These are phyloP conservation scores for Drosophila percnosoma DNA, from an alignment of 2,888 invertebrate genomes.

Conservation along the genomic window DNA sequence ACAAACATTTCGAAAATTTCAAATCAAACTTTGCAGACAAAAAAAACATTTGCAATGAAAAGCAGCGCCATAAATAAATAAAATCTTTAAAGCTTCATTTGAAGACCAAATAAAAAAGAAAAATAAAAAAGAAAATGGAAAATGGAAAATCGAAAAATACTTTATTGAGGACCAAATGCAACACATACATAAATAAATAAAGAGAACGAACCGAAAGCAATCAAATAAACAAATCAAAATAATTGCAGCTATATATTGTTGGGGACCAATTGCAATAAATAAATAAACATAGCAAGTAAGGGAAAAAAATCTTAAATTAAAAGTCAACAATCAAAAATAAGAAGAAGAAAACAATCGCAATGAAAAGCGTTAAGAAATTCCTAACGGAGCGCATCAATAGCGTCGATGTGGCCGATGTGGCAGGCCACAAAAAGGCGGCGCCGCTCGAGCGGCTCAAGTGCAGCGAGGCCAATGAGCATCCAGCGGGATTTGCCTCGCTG, in stretches of 20 bases:
- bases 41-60: not conserved
- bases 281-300: not conserved
- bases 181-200: not conserved
- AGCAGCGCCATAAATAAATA: not conserved
- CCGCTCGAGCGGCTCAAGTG: constrained; percentile 66
- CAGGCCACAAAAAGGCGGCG: constrained; percentile 49
- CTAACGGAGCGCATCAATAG: constrained; percentile 84
- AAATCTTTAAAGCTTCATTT: not conserved
- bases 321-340: not conserved
- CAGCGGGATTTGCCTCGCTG: constrained; percentile 57
- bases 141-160: not conserved
- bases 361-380: constrained; percentile 85
- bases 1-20: not conserved
- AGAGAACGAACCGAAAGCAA: not conserved
- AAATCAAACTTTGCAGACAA: not conserved
- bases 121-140: not conserved
- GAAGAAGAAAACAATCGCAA: constrained; percentile 44
- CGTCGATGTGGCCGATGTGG: constrained; percentile 73
- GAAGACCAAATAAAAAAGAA: not conserved
- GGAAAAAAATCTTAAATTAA: constrained; percentile 16
- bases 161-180: constrained; percentile 6
- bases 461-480: constrained; percentile 20
- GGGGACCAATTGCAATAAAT: constrained; percentile 6
- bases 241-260: not conserved
- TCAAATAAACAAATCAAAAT: constrained; percentile 9